phyloP scores from a whole-genome alignment of 2,888 invertebrate genomes.

The Altica lythri region DNA sequence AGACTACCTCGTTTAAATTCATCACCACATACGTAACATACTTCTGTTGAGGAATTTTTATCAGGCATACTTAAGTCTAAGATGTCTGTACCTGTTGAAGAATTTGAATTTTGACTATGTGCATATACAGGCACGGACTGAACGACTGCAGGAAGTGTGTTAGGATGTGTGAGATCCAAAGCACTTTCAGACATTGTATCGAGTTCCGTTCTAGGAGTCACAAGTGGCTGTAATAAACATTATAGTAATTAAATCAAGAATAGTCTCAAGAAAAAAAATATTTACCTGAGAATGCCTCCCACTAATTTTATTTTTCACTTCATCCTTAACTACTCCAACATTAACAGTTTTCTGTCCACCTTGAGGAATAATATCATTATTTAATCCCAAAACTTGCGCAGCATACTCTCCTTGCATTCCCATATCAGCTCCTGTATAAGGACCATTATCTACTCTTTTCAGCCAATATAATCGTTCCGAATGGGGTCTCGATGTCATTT shows the following conservation, averaged over 20 bases:
- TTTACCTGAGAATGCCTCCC: conserved; percentile 22
- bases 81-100: conserved; percentile 78
- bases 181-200: conserved; percentile 52
- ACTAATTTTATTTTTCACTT: conserved; percentile 11
- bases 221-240: conserved; percentile 44
- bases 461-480: conserved; percentile 89
- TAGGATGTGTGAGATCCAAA: conserved; percentile 61
- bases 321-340: conserved; percentile 15
- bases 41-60: conserved; percentile 87
- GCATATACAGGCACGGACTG: conserved; percentile 43
- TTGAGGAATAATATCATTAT: conserved; percentile 59
- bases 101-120: conserved; percentile 55
- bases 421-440: conserved; percentile 88
- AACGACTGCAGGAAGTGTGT: conserved; percentile 38
- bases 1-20: conserved; percentile 84
- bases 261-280: too few relatives aligned
- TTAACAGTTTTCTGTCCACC: conserved; percentile 4
- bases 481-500: conserved; percentile 79
- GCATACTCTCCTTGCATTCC: conserved; percentile 86
- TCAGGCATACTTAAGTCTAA: conserved; percentile 90
- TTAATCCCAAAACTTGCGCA: conserved; percentile 81
- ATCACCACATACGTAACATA: conserved; percentile 89
- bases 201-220: conserved; percentile 44
- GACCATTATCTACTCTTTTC: conserved; percentile 88
- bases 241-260: too few relatives aligned